phyloP scores from a whole-genome alignment of 1,140 invertebrate genomes.

The Aricia agestis region DNA sequence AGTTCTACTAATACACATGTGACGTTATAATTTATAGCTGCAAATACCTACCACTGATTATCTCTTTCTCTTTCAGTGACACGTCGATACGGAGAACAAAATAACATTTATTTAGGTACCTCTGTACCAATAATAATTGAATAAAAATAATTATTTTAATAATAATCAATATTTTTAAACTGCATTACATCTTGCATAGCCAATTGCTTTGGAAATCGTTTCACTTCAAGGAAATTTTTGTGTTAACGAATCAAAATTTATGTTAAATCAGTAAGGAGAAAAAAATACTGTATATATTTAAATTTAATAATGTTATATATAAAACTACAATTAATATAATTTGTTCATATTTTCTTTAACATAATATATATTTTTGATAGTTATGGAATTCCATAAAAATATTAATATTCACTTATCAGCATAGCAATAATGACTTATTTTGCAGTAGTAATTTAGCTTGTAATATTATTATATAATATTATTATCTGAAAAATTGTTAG shows the following conservation, averaged over 20 bases:
- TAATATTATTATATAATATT: conserved; percentile 13
- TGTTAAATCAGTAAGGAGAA: no score
- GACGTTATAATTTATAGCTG: no score
- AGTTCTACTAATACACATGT: no score
- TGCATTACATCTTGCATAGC: background rate
- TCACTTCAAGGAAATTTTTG: background rate
- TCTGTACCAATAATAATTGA: background rate
- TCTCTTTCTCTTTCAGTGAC: no score
- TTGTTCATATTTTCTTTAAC: no score
- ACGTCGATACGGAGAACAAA: no score
- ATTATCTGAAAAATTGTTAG: conserved; percentile 34
- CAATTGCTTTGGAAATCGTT: background rate
- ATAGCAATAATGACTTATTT: conserved; percentile 17
- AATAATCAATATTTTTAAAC: background rate
- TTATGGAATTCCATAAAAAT: background rate
- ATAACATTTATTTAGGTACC: background rate
- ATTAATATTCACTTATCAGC: background rate
- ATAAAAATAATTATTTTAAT: no score
- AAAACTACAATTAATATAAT: no score
- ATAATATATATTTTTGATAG: background rate
- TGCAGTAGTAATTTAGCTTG: conserved; percentile 25
- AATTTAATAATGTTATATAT: background rate
- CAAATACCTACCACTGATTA: no score
- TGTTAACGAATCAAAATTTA: background rate
- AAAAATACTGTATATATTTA: background rate